Base-by-base conservation (phyloP, 2,113 vertebrate genomes). In the Boleophthalmus pectinirostris region DNA sequence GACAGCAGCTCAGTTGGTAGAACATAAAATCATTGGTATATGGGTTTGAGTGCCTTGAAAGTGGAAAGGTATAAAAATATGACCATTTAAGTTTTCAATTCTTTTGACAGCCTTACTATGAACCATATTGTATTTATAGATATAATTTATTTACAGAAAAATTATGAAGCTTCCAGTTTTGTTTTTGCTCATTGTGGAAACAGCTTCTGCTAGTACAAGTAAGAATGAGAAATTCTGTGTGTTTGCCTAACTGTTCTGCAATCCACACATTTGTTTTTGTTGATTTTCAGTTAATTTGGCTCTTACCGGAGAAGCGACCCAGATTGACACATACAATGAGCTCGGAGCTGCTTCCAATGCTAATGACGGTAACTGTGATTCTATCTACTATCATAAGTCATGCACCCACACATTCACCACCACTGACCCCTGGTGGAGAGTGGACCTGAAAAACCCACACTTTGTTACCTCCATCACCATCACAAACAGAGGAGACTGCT, bases 401-500 rank as follows among this genome's bases (percentile, higher is more conserved):
- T 89, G 87, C 61, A 63, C 16, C 15, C 69, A 74, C 35, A 72
- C 78, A 0, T 0, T 0, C 0, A 0, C 0, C 16, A 2, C 35
- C 18, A 8, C 5, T 2, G 21, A 74, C 51, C 84, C 80, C 51
- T 83, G 84, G 82, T 83, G 87, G 84, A 83, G 80, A 43, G 72
- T 83, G 63, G 84, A 86, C 61, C 68, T 86, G 45, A 80, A 86
- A n/a, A n/a, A n/a, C n/a, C n/a, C 74, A 18, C 78, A 2, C n/a
- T n/a, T n/a, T n/a, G 7, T 86, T 49, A 79, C 66, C 60, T 75
- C 80, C 51, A 5, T 85, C 35, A 8, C 2, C 18, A 16, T 88
- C 80, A 80, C 71, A 65, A 88, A 86, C 73, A 74, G 79, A 80
- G 51, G 1, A 47, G 81, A 84, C 72, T 78, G 75, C 66, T 83